These are phyloP conservation scores for Paratilapia polleni DNA, from an alignment of 2,113 vertebrate species.

Conservation along the genomic window DNA sequence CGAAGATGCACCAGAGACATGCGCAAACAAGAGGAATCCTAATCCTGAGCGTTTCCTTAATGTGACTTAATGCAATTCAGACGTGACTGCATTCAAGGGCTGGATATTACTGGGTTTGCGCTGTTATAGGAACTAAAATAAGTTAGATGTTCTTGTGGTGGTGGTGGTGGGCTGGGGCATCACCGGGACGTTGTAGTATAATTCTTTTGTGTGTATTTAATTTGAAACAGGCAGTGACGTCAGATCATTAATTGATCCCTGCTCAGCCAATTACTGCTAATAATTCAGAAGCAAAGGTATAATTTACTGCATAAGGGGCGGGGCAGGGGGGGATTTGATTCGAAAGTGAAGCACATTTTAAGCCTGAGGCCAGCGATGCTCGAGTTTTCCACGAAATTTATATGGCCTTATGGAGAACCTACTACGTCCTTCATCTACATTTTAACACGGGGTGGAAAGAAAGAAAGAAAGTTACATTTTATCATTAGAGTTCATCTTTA, in stretches of 20 bases:
- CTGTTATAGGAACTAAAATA: neutral
- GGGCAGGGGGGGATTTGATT: conserved; percentile 33
- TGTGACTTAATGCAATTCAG: neutral
- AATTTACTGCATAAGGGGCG: conserved; percentile 40
- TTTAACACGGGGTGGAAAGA: conserved; percentile 23
- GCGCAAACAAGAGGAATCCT: neutral
- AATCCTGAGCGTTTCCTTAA: neutral
- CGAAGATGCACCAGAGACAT: neutral
- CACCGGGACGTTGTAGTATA: neutral
- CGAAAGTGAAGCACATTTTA: conserved; percentile 26
- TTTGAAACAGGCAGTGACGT: conserved; percentile 34
- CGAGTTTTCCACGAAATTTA: neutral
- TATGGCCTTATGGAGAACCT: neutral
- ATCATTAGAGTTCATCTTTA: neutral
- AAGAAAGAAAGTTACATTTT: neutral
- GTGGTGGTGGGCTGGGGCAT: neutral
- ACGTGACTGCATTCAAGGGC: neutral
- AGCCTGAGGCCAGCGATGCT: conserved; percentile 35
- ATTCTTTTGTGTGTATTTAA: neutral
- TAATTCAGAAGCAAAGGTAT: conserved; percentile 37
- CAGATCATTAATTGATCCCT: conserved; percentile 51
- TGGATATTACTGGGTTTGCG: no score
- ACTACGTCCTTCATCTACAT: neutral
- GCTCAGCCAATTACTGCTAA: conserved; percentile 52
- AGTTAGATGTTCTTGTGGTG: neutral